Percentiles rank a stretch among this genome's conserved stretches.
These are phyloP conservation scores for Equus quagga DNA, from an alignment of 2,113 vertebrate genomes.

Conservation along the genomic window DNA sequence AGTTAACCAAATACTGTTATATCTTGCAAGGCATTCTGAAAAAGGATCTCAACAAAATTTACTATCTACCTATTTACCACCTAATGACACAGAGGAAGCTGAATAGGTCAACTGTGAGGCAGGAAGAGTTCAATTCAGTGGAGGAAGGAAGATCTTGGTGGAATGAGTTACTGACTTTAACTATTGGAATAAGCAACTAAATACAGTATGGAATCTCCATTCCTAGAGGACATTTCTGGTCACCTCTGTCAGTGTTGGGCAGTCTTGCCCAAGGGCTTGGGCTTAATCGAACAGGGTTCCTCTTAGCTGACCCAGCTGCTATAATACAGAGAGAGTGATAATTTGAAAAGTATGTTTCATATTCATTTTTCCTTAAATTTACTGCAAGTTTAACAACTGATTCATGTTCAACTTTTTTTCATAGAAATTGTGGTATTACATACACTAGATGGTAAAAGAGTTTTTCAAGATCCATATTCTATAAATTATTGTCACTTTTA, in stretches of 20 bases:
- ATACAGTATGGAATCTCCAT: neutral
- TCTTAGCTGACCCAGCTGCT: neutral
- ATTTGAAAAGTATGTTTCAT: neutral
- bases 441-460: neutral
- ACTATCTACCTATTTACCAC: neutral
- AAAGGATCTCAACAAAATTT: neutral
- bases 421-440: neutral
- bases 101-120: neutral
- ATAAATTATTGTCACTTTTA: neutral
- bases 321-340: neutral
- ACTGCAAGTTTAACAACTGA: neutral
- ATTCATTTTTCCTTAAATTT: neutral
- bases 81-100: neutral
- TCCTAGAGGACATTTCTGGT: neutral
- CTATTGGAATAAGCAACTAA: neutral
- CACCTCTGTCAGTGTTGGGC: neutral
- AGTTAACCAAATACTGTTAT: neutral
- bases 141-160: neutral
- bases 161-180: neutral
- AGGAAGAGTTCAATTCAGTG: neutral
- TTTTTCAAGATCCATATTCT: neutral
- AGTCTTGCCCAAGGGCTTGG: neutral
- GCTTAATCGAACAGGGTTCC: neutral
- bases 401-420: neutral
- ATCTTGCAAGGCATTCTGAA: neutral